Evolutionary conservation across 2,888 invertebrate genomes (phyloP).

Genomic region (Philaethria dido): DNA sequence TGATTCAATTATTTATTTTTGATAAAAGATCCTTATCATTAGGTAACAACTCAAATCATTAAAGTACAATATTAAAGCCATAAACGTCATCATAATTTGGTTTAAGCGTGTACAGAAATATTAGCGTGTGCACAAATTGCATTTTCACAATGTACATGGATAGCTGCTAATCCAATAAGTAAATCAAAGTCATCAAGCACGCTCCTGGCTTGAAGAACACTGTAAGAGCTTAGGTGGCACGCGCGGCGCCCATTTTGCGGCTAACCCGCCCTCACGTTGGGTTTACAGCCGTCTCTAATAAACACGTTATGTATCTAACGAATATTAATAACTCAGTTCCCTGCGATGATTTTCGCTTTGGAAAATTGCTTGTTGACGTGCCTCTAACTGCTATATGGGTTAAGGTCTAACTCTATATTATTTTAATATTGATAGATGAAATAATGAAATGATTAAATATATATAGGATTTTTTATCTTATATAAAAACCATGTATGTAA

Average conservation of each 20-base stretch:
- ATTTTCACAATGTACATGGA: constrained; percentile 36
- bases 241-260: constrained; percentile 72
- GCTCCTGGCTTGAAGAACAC: constrained; percentile 70
- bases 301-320: constrained; percentile 76
- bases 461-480: neutral
- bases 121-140: constrained; percentile 37
- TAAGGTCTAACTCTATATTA: constrained; percentile 17
- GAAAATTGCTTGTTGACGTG: constrained; percentile 64
- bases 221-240: constrained; percentile 72
- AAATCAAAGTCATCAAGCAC: constrained; percentile 74
- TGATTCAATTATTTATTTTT: neutral
- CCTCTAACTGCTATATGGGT: constrained; percentile 52
- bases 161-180: constrained; percentile 64
- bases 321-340: constrained; percentile 76
- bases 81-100: neutral
- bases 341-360: constrained; percentile 67
- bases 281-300: constrained; percentile 76
- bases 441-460: neutral
- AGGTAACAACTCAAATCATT: neutral
- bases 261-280: constrained; percentile 58
- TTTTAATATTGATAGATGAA: neutral
- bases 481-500: neutral
- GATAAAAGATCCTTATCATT: neutral
- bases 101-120: constrained; percentile 6
- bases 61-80: neutral